Evolutionary conservation across 2,797 vertebrate genomes (phyloP).

Genomic region (Cichlasoma orientale): DNA sequence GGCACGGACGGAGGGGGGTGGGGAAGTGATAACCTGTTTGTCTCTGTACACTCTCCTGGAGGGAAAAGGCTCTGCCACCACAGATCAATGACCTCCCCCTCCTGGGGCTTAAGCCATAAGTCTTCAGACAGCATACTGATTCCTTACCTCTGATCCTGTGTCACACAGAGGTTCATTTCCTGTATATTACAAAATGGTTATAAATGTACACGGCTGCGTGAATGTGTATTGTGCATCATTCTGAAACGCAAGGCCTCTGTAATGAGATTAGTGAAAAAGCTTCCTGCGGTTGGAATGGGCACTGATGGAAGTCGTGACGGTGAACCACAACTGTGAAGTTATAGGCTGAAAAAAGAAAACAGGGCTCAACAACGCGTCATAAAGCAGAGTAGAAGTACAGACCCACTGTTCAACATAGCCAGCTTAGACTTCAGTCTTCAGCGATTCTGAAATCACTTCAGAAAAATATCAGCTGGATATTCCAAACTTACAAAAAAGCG

Average conservation of each 20-base stretch:
- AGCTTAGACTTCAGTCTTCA: background rate
- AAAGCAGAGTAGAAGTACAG: background rate
- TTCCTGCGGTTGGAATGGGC: background rate
- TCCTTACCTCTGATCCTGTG: conserved; percentile 29
- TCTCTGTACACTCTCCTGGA: conserved; percentile 24
- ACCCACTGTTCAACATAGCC: background rate
- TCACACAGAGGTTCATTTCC: conserved; percentile 28
- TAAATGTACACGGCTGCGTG: background rate
- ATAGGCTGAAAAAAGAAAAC: too few relatives aligned
- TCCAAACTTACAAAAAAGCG: background rate
- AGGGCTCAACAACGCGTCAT: background rate
- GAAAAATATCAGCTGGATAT: background rate
- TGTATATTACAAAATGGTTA: conserved; percentile 21
- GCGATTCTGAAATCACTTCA: background rate
- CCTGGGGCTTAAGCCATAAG: conserved; percentile 11
- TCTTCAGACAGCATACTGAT: conserved; percentile 35
- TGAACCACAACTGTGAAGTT: background rate
- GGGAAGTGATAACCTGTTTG: conserved; percentile 9
- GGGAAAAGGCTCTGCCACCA: conserved; percentile 14
- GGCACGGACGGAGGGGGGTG: background rate
- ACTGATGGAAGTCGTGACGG: background rate
- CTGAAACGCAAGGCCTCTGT: background rate
- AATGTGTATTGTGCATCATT: background rate
- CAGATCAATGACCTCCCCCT: conserved; percentile 40
- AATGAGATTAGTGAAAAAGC: conserved; percentile 16